Evolutionary conservation across 2,113 vertebrate genomes (phyloP).

Genomic region (Rutilus rutilus): DNA sequence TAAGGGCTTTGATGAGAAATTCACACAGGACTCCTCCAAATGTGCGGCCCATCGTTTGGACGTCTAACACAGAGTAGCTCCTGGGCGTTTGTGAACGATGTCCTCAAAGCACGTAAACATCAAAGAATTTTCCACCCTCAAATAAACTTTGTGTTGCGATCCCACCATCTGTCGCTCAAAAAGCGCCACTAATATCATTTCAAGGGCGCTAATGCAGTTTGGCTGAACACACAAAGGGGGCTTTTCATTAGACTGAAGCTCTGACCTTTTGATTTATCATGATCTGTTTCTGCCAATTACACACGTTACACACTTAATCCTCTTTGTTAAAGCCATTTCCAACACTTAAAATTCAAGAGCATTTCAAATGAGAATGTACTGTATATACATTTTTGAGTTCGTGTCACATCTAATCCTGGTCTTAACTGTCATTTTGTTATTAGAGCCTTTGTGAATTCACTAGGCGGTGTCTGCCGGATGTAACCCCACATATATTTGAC

Average conservation of each 20-base stretch:
- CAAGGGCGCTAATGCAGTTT: slow-evolving; percentile 66
- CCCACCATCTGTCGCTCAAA: slow-evolving; percentile 44
- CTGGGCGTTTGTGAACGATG: not conserved
- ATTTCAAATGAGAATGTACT: not conserved
- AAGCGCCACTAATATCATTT: slow-evolving; percentile 62
- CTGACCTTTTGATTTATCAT: slow-evolving; percentile 63
- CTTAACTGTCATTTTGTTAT: slow-evolving; percentile 28
- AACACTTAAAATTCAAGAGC: slow-evolving; percentile 3
- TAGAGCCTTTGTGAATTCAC: slow-evolving; percentile 13
- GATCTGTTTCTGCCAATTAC: slow-evolving; percentile 70
- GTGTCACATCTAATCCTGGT: slow-evolving; percentile 8
- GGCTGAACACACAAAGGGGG: slow-evolving; percentile 63
- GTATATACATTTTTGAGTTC: not conserved
- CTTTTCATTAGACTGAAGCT: slow-evolving; percentile 64
- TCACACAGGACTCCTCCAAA: not conserved
- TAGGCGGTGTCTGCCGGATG: not conserved
- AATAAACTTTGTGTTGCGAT: slow-evolving; percentile 20
- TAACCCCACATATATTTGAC: not conserved
- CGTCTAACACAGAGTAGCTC: not conserved
- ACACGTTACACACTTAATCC: slow-evolving; percentile 47
- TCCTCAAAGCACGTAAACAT: slow-evolving; percentile 21
- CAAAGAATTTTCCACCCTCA: not conserved
- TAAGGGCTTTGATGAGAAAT: not conserved
- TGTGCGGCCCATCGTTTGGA: not conserved
- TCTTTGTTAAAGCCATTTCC: slow-evolving; percentile 33